Evolutionary conservation across 1,140 invertebrate species (phyloP).

Genomic region (Glomeris maerens): DNA sequence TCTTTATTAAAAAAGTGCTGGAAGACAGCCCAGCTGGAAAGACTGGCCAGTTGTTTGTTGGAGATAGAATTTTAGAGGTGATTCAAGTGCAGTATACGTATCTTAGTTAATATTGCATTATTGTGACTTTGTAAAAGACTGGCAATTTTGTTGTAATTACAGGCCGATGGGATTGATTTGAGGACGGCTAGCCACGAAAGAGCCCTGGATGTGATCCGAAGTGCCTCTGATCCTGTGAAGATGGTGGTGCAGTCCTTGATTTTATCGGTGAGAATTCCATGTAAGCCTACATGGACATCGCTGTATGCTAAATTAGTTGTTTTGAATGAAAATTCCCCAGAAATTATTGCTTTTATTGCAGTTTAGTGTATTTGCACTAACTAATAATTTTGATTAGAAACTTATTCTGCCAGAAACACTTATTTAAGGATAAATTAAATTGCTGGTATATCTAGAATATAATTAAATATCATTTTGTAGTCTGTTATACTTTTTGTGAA

Average conservation of each 20-base stretch:
- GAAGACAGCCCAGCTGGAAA: conserved; percentile 85
- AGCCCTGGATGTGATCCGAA: conserved; percentile 90
- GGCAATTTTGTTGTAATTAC: conserved; percentile 23
- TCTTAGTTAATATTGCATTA: neutral
- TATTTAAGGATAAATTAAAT: no score
- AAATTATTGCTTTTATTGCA: no score
- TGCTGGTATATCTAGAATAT: no score
- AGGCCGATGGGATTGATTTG: conserved; percentile 86
- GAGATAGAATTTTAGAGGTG: conserved; percentile 38
- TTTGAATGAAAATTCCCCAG: no score
- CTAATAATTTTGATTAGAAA: no score
- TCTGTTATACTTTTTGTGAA: no score
- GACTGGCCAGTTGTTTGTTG: conserved; percentile 65
- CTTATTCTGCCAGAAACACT: no score
- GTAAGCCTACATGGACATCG: no score
- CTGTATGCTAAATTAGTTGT: no score
- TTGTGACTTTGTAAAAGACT: neutral
- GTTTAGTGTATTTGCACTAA: no score
- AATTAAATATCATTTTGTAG: no score
- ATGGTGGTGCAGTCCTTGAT: conserved; percentile 87
- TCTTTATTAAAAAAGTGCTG: conserved; percentile 95
- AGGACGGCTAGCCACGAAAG: conserved; percentile 78
- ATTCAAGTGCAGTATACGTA: neutral
- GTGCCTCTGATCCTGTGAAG: conserved; percentile 71
- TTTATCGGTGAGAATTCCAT: conserved; percentile 44